Evolutionary conservation across 2,888 invertebrate genomes (phyloP).

Genomic region (Rhodophaea formosa): DNA sequence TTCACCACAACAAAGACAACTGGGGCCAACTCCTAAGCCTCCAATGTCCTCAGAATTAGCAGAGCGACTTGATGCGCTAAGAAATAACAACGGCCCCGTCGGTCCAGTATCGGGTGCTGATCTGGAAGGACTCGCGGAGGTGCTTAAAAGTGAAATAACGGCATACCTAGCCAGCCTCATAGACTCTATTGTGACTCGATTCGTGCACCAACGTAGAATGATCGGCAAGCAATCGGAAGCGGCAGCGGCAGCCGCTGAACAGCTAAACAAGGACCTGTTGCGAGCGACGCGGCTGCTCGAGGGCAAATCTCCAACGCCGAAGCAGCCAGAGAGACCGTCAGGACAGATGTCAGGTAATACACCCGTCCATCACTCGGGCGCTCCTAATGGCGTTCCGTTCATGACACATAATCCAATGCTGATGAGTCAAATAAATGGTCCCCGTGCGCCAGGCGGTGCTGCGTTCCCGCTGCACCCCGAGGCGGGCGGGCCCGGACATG

Average conservation of each 20-base stretch:
- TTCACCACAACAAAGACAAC: conserved; percentile 77
- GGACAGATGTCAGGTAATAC: conserved; percentile 81
- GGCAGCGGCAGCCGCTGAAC: conserved; percentile 90
- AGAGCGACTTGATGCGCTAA: conserved; percentile 88
- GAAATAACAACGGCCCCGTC: conserved; percentile 85
- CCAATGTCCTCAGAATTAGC: conserved; percentile 85
- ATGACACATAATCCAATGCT: conserved; percentile 71
- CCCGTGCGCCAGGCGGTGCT: conserved; percentile 83
- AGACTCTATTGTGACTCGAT: conserved; percentile 92
- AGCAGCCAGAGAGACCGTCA: conserved; percentile 84
- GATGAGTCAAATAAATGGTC: conserved; percentile 81
- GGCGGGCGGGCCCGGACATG: conserved; percentile 73
- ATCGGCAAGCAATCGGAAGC: conserved; percentile 89
- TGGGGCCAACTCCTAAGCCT: conserved; percentile 70
- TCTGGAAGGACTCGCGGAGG: conserved; percentile 93
- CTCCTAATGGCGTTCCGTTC: conserved; percentile 72
- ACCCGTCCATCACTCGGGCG: conserved; percentile 73
- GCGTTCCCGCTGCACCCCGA: conserved; percentile 87
- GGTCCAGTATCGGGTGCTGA: conserved; percentile 88
- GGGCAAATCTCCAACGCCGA: conserved; percentile 89
- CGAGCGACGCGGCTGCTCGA: conserved; percentile 91
- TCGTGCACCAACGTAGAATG: conserved; percentile 89
- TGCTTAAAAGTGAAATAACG: conserved; percentile 94
- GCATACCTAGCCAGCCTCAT: conserved; percentile 91
- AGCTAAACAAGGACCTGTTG: conserved; percentile 91